Evolutionary conservation across 2,888 invertebrate genomes (phyloP).

Genomic region (Cryptophagus acutangulus): DNA sequence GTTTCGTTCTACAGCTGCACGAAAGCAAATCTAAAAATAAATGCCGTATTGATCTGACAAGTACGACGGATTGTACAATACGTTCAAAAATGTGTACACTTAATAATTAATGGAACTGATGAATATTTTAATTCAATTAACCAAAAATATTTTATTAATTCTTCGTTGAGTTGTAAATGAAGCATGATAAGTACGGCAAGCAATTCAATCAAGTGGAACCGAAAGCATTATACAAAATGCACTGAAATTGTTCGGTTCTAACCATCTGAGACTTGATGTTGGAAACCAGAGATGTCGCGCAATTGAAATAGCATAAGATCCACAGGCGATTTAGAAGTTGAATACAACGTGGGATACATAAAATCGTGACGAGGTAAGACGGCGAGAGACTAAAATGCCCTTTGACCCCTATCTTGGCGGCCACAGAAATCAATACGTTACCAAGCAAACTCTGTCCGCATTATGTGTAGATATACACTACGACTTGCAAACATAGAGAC

Average conservation of each 20-base stretch:
- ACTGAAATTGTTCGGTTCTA: no score
- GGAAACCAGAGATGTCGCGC: no score
- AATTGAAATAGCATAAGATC: no score
- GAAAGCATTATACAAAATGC: no score
- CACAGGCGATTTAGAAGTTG: no score
- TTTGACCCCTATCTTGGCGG: conserved; percentile 47
- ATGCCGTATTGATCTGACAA: conserved; percentile 30
- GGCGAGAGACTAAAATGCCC: conserved; percentile 38
- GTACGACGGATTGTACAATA: conserved; percentile 23
- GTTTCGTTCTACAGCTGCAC: conserved; percentile 3
- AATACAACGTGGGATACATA: conserved; percentile 16
- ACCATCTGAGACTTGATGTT: no score
- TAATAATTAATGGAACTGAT: conserved; percentile 15
- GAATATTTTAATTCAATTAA: no score
- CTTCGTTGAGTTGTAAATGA: no score
- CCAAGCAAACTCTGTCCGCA: conserved; percentile 37
- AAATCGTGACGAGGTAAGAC: conserved; percentile 28
- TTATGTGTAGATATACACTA: conserved; percentile 29
- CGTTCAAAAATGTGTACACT: conserved; percentile 21
- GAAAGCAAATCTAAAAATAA: conserved; percentile 33
- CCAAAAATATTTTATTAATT: no score
- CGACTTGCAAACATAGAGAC: conserved; percentile 32
- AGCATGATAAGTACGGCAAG: no score
- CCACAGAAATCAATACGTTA: conserved; percentile 46
- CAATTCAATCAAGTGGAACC: no score